These are phyloP conservation scores for Glossophaga mutica DNA, from an alignment of 2,797 vertebrate species.

Conservation along the genomic window DNA sequence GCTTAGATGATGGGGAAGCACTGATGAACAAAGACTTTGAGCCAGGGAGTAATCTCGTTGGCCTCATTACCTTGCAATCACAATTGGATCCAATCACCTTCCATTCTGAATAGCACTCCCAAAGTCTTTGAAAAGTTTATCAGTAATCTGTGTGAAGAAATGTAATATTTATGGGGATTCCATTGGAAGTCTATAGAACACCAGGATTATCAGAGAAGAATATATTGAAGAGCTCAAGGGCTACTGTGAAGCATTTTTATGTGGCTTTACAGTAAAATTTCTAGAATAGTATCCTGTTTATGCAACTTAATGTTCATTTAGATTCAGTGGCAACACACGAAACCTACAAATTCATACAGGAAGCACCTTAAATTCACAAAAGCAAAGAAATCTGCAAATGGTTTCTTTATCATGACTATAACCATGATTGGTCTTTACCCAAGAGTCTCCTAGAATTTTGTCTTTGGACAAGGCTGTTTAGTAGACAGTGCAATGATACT, in stretches of 20 bases:
- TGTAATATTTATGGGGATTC: conserved; percentile 85
- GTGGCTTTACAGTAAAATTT: conserved; percentile 80
- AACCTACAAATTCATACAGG: conserved; percentile 85
- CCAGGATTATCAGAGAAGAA: conserved; percentile 74
- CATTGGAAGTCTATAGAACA: conserved; percentile 83
- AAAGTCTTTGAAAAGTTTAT: conserved; percentile 85
- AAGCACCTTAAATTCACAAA: conserved; percentile 80
- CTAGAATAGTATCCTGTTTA: conserved; percentile 79
- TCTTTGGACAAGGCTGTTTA: conserved; percentile 84
- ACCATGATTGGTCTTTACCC: conserved; percentile 85
- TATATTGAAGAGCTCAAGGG: conserved; percentile 82
- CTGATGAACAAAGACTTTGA: conserved; percentile 80
- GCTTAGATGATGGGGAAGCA: conserved; percentile 79
- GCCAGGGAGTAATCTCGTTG: conserved; percentile 78
- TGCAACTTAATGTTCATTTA: conserved; percentile 80
- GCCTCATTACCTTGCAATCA: conserved; percentile 80
- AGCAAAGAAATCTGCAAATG: conserved; percentile 82
- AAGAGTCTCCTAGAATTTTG: conserved; percentile 85
- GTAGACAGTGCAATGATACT: conserved; percentile 84
- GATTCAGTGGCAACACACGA: conserved; percentile 80
- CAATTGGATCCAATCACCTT: conserved; percentile 84
- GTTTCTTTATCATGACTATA: conserved; percentile 84
- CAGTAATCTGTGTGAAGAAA: conserved; percentile 75
- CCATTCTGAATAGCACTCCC: conserved; percentile 79
- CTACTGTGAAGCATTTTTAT: conserved; percentile 85